Evolutionary conservation across 2,113 vertebrate species (phyloP).

Genomic region (Ondatra zibethicus): DNA sequence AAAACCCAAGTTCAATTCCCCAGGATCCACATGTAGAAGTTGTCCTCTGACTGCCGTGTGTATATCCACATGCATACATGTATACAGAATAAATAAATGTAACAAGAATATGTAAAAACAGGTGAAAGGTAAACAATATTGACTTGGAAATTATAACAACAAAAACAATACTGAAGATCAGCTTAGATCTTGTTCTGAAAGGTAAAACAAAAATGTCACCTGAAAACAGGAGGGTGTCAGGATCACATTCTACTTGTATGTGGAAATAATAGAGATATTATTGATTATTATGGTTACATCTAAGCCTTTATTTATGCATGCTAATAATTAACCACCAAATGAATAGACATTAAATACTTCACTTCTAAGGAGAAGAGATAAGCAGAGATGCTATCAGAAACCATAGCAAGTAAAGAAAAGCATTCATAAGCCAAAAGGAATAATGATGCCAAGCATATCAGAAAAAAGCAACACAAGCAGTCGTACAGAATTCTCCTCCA

Average conservation of each 20-base stretch:
- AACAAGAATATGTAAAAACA: not conserved
- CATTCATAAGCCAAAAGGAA: not conserved
- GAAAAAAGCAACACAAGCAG: not conserved
- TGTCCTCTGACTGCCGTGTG: not conserved
- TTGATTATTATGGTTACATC: not conserved
- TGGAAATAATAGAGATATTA: conserved; percentile 14
- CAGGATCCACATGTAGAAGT: not conserved
- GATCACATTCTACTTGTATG: not conserved
- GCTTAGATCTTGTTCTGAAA: not conserved
- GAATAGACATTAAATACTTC: conserved; percentile 38
- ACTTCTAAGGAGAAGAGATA: not conserved
- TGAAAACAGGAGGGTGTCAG: not conserved
- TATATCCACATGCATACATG: not conserved
- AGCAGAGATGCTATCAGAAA: not conserved
- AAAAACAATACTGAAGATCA: not conserved
- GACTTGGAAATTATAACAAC: not conserved
- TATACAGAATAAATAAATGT: too few species aligned
- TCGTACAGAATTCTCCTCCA: not conserved
- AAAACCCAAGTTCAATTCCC: not conserved
- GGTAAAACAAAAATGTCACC: not conserved
- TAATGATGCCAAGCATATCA: not conserved
- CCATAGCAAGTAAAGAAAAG: not conserved
- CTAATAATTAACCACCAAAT: conserved; percentile 56
- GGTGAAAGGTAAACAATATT: not conserved
- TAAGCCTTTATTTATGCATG: not conserved